Evolutionary conservation across 2,113 vertebrate species (phyloP), one percentile per base, ranked within the genome.

Genomic region (Epinephelus cyanopodus): DNA sequence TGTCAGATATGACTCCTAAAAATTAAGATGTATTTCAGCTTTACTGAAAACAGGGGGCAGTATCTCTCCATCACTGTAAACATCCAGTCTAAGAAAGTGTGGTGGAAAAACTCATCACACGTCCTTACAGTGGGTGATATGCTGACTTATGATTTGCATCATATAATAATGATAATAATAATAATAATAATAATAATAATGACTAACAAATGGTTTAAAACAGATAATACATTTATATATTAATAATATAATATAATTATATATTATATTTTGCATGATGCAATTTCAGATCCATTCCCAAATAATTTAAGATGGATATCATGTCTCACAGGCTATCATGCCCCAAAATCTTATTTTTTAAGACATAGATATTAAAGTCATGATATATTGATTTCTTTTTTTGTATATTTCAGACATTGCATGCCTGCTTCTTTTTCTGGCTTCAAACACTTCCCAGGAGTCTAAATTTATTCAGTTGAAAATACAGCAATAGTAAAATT

Each of bases 1-100:
- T n/a, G 13, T 39, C 42, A 50, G 5, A 67, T 56, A 47, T 18
- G 11, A 33, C 17, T 50, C 2, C 23, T 23, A n/a, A 39, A 3
- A 21, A 7, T 21, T 4, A 3, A 63, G 3, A 4, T 6, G 57
- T 8, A 65, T 0, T 73, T 80, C 21, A 27, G 23, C 12, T 71
- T 23, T 14, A 5, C 11, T 0, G n/a, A 19, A 84, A 80, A 27
- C 25, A 91, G 89, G 79, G 50, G 87, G 83, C 89, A 90, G 89
- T 23, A 81, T 67, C 33, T 54, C 67, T 57, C 77, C 61, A 79
- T 60, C 39, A 27, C n/a, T 76, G 19, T 5, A 27, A 6, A 33
- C 29, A n/a, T 11, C 2, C 14, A 19, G 23, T n/a, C 47, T 48
- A 3, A 5, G 3, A 73, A 66, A 8, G 6, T 37, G 19, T n/a